phyloP scores from a whole-genome alignment of 2,113 vertebrate species.

The Xyrauchen texanus region DNA sequence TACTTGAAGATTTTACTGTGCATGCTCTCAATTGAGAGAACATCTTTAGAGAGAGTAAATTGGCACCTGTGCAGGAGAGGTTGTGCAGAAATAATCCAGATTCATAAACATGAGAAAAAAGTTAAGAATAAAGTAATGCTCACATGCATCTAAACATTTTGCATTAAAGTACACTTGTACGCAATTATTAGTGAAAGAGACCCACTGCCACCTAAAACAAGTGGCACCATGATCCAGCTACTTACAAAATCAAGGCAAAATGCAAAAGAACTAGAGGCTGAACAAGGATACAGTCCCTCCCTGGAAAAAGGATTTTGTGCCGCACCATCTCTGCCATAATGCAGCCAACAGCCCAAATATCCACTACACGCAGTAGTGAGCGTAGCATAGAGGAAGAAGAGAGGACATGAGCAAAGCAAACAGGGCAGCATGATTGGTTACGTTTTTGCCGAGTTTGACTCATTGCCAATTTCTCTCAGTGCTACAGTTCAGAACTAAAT shows the following conservation, averaged over 20 bases:
- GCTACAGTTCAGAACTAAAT: neutral
- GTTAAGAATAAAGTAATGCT: too few relatives aligned
- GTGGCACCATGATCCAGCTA: neutral
- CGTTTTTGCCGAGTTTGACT: neutral
- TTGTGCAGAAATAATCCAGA: too few relatives aligned
- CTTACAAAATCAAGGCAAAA: constrained; percentile 37
- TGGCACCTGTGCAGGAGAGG: too few relatives aligned
- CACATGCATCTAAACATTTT: too few relatives aligned
- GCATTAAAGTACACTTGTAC: too few relatives aligned
- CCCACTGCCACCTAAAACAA: neutral
- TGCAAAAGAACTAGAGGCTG: constrained; percentile 63
- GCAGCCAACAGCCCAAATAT: constrained; percentile 99
- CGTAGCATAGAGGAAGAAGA: constrained; percentile 87
- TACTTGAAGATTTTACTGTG: too few relatives aligned
- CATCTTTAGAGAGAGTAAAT: too few relatives aligned
- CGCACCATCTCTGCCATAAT: constrained; percentile 95
- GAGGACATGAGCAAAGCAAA: constrained; percentile 75
- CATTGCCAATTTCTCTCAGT: too few relatives aligned
- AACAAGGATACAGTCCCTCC: constrained; percentile 87
- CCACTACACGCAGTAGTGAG: constrained; percentile 93
- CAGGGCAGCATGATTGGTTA: constrained; percentile 72
- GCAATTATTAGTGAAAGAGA: too few relatives aligned
- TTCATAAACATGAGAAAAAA: too few relatives aligned
- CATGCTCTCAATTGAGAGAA: too few relatives aligned
- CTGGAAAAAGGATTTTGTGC: constrained; percentile 87